These are phyloP conservation scores for Dryadula phaetusa DNA, from an alignment of 2,888 invertebrate species.

Conservation along the genomic window DNA sequence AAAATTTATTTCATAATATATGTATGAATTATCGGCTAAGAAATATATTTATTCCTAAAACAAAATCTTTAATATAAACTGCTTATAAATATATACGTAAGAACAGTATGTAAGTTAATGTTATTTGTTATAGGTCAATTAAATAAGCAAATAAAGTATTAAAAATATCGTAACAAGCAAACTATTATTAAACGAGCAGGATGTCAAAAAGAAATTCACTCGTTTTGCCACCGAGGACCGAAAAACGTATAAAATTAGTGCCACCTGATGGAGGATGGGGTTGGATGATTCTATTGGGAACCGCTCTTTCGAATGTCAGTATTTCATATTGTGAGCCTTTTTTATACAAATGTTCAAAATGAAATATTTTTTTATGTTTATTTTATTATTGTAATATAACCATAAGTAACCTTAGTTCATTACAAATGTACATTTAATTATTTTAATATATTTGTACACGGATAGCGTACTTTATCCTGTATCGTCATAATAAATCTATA, in stretches of 20 bases:
- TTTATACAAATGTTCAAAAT: neutral
- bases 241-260: constrained; percentile 68
- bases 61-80: too few species aligned
- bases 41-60: neutral
- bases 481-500: too few species aligned
- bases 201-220: constrained; percentile 61
- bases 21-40: too few species aligned
- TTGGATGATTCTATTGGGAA: constrained; percentile 88
- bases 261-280: constrained; percentile 90
- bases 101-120: too few species aligned
- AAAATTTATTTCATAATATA: too few species aligned
- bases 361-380: neutral
- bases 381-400: neutral
- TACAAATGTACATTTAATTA: neutral
- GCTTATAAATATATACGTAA: too few species aligned
- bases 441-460: constrained; percentile 1
- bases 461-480: neutral
- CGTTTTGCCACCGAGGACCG: constrained; percentile 53
- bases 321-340: too few species aligned
- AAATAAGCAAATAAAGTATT: neutral
- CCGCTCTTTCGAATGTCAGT: constrained; percentile 87
- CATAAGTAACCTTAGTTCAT: neutral
- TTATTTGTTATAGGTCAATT: constrained; percentile 6
- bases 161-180: neutral
- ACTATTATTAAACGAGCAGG: constrained; percentile 28